Evolutionary conservation across 2,888 invertebrate species (phyloP), one percentile per base, ranked within the genome.

Genomic region (Muschampia plurimacula): DNA sequence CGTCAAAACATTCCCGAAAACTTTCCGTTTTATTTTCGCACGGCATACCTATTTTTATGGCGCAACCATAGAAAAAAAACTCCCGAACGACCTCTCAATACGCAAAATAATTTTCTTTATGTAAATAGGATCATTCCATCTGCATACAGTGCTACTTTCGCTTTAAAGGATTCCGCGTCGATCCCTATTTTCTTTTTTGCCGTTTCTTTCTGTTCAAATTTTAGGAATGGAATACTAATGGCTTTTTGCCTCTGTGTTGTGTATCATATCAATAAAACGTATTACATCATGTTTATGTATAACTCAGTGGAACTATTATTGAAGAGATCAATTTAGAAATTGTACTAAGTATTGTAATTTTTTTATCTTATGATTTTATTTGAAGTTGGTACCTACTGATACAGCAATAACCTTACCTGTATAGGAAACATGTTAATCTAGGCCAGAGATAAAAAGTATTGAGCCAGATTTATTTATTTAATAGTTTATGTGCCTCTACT

Each of bases 41-140:
- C 67, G 41, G 41, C 44, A 6, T 59, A 59, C 59, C 32, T 13
- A 36, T 67, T 59, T 67, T 55, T 36, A 57, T 39, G 9, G 9
- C n/a, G 57, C 13, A 57, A 59, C 59, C 36, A 59, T 46, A 46
- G 67, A 67, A 73, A 69, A 69, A 64, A 71, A 55, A 10, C 57
- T 69, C 72, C 73, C 74, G n/a, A 69, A 75, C 46, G 67, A 67
- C 74, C 75, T 74, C 75, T 79, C 77, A 77, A 79, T 80, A 78
- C 84, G 81, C 79, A 82, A 82, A 86, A 87, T 87, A 81, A 88
- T 89, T 89, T 86, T 83, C 83, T 82, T 82, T 88, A 88, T 87
- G 88, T 83, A 87, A 89, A 89, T 87, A 76, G 68, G 78, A 77
- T 79, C 77, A 83, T 85, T 82, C 76, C 81, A 86, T 87, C 84